A percentile compares a stretch with the other conserved stretches of the same genome.
phyloP scores from a whole-genome alignment of 1,140 invertebrate genomes.

The Drosophila bocqueti region DNA sequence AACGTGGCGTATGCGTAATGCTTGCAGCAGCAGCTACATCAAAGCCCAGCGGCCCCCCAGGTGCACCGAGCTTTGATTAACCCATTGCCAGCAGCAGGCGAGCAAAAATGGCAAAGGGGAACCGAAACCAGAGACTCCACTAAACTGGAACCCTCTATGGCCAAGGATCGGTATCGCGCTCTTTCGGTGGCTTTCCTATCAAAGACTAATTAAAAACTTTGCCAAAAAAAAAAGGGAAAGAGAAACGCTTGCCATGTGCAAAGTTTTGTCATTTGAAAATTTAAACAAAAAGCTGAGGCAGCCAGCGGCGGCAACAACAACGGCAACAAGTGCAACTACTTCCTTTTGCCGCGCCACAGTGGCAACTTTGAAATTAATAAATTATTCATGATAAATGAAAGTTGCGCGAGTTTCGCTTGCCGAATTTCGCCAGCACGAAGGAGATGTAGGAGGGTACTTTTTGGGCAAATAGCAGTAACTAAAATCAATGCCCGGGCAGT shows the following conservation, averaged over 20 bases:
- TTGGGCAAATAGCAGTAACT: conserved; percentile 20
- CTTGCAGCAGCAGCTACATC: conserved; percentile 25
- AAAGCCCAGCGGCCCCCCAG: conserved; percentile 58
- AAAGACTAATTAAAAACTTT: conserved; percentile 84
- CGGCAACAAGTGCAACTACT: conserved; percentile 49
- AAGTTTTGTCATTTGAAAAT: conserved; percentile 81
- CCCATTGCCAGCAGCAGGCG: conserved; percentile 3
- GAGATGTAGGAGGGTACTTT: conserved; percentile 10
- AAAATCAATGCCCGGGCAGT: conserved; percentile 19
- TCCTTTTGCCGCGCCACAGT: conserved; percentile 30
- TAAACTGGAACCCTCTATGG: conserved; percentile 37
- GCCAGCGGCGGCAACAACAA: conserved; percentile 48
- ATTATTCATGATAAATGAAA: conserved; percentile 73
- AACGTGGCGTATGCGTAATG: conserved; percentile 74
- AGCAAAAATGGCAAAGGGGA: background rate
- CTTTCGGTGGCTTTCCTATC: conserved; percentile 71
- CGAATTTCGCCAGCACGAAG: background rate
- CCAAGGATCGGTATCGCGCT: conserved; percentile 7
- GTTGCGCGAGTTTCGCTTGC: conserved; percentile 38
- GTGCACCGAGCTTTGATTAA: conserved; percentile 76
- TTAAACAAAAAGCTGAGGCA: conserved; percentile 73
- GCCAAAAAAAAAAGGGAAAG: conserved; percentile 49
- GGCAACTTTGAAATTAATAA: conserved; percentile 64
- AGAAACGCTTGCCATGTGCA: conserved; percentile 53
- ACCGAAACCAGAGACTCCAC: conserved; percentile 26